Percentiles rank a stretch among this genome's conserved stretches.
phyloP scores from a whole-genome alignment of 1,140 invertebrate genomes.

The Drosophila parvula region DNA sequence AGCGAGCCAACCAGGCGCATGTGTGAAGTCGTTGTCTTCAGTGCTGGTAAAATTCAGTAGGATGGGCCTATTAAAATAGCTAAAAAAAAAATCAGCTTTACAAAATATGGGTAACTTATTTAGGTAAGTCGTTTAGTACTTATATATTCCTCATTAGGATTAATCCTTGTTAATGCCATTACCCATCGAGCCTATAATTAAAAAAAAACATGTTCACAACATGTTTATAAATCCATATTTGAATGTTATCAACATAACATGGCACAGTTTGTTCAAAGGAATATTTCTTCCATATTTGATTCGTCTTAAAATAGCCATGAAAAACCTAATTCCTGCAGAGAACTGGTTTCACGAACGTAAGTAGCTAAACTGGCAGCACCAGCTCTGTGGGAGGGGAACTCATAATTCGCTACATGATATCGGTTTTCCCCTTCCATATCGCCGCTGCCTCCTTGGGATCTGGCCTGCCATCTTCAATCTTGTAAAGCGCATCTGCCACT shows the following conservation, averaged over 20 bases:
- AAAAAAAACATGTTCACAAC: no score
- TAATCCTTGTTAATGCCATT: no score
- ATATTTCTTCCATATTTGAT: not conserved
- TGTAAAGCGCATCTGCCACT: conserved; percentile 67
- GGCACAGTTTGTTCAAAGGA: no score
- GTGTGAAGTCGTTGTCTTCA: conserved; percentile 23
- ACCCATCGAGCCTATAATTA: no score
- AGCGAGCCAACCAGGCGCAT: conserved; percentile 51
- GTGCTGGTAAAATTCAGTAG: not conserved
- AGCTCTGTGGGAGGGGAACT: conserved; percentile 31
- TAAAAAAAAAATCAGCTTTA: not conserved
- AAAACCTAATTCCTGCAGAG: not conserved
- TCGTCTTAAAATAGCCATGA: not conserved
- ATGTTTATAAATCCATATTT: no score
- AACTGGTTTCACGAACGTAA: not conserved
- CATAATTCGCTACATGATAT: conserved; percentile 72
- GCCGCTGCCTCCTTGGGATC: conserved; percentile 1
- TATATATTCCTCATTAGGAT: no score
- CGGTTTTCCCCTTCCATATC: conserved; percentile 14
- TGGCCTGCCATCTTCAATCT: conserved; percentile 65
- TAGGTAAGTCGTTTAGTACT: no score
- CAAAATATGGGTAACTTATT: not conserved
- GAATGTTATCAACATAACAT: no score
- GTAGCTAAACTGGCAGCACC: not conserved
- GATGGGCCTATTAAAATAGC: not conserved